Evolutionary conservation across 1,140 invertebrate genomes (phyloP).

Genomic region (Formica exsecta): DNA sequence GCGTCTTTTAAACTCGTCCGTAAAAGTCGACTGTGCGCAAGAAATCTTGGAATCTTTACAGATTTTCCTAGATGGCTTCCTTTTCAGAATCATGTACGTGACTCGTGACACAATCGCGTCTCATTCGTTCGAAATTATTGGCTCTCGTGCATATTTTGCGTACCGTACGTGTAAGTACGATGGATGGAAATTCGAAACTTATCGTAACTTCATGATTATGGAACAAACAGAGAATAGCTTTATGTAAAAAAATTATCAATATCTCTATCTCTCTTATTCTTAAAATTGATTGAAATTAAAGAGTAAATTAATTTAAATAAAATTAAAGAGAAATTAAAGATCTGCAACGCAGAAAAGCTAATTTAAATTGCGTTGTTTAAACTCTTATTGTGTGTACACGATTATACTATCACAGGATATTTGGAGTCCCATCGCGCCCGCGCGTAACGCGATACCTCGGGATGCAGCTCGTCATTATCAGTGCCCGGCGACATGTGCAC

Average conservation of each 20-base stretch:
- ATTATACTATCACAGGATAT: constrained; percentile 30
- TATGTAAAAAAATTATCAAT: too few relatives aligned
- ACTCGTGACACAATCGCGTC: constrained; percentile 13
- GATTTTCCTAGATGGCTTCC: not conserved
- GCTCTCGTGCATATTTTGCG: constrained; percentile 28
- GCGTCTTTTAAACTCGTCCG: constrained; percentile 47
- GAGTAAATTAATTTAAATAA: not conserved
- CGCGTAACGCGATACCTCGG: constrained; percentile 29
- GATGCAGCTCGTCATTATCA: constrained; percentile 43
- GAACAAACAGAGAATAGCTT: too few relatives aligned
- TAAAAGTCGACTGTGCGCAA: not conserved
- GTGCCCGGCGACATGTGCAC: constrained; percentile 42
- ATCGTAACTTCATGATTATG: not conserved
- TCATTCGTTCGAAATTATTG: constrained; percentile 1
- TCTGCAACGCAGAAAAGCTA: not conserved
- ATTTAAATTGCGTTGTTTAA: not conserved
- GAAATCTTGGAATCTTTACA: not conserved
- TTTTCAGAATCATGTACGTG: constrained; percentile 42
- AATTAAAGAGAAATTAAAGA: not conserved
- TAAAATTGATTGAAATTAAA: not conserved
- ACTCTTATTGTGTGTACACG: not conserved
- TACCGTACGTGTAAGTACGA: not conserved
- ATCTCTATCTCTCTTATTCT: too few relatives aligned
- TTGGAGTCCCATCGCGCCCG: constrained; percentile 10
- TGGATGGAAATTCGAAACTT: constrained; percentile 31